A percentile compares a stretch with the other conserved stretches of the same genome.
Conservation (phyloP, 2,888 invertebrate genomes). For the Slavum lentiscoides region DNA sequence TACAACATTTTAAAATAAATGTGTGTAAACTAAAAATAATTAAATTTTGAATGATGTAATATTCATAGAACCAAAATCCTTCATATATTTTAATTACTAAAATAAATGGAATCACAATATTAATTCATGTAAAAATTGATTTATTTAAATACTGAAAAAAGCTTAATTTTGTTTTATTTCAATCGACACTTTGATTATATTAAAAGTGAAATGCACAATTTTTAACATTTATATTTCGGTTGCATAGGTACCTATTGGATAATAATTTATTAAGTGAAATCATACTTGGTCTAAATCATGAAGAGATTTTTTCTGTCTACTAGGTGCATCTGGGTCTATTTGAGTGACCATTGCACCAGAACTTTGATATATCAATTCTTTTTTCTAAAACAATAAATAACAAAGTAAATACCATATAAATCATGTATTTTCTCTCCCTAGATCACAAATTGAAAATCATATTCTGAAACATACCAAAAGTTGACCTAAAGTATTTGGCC, state of each 20-base stretch:
- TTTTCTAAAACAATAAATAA: conserved; percentile 55
- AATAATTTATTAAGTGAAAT: background rate
- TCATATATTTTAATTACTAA: background rate
- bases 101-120: background rate
- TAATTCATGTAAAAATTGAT: too few relatives aligned
- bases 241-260: background rate
- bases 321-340: conserved; percentile 88
- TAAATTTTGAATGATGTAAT: background rate
- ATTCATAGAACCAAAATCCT: background rate
- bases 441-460: background rate
- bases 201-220: too few relatives aligned
- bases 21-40: background rate
- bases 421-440: background rate
- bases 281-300: conserved; percentile 77
- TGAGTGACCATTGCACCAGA: conserved; percentile 67
- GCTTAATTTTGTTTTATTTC: too few relatives aligned
- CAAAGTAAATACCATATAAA: background rate
- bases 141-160: too few relatives aligned
- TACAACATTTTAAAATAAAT: too few relatives aligned
- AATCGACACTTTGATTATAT: too few relatives aligned
- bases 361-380: conserved; percentile 65
- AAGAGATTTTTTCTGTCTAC: conserved; percentile 74
- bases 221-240: background rate
- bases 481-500: conserved; percentile 89
- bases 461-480: conserved; percentile 61